Conservation (phyloP, 2,888 invertebrate species). For the Sthenelais limicola region DNA sequence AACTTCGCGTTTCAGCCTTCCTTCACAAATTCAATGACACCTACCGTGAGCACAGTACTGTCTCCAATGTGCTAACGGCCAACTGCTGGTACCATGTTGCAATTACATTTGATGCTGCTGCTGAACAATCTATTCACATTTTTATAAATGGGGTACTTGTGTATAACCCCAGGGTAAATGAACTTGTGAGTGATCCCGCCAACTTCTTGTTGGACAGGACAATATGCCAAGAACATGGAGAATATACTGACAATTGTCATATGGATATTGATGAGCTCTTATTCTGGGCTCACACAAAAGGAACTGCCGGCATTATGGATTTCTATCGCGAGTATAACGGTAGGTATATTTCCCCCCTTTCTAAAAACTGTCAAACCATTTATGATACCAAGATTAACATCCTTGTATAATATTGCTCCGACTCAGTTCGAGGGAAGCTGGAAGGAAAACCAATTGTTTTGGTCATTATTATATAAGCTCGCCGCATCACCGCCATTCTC, state of each 20-base stretch:
- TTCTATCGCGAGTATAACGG: background rate
- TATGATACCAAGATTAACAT: background rate
- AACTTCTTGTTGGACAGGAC: background rate
- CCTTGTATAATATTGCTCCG: no score
- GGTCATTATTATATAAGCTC: no score
- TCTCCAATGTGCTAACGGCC: background rate
- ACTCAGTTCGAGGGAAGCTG: no score
- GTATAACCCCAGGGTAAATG: no score
- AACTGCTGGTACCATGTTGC: background rate
- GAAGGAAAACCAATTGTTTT: no score
- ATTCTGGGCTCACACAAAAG: background rate
- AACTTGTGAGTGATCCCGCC: no score
- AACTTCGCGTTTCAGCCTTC: background rate
- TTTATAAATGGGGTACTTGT: no score
- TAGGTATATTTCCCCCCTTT: background rate
- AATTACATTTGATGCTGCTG: background rate
- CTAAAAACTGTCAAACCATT: background rate
- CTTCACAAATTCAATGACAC: no score
- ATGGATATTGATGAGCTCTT: conserved; percentile 5
- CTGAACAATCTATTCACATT: no score
- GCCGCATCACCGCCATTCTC: no score
- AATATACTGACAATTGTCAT: background rate
- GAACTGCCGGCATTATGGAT: background rate
- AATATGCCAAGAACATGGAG: background rate
- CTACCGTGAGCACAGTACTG: no score